Base-by-base conservation (phyloP, 30 jellyfish, hydroid and myxozoan genomes). In the Aurelia aurita region DNA sequence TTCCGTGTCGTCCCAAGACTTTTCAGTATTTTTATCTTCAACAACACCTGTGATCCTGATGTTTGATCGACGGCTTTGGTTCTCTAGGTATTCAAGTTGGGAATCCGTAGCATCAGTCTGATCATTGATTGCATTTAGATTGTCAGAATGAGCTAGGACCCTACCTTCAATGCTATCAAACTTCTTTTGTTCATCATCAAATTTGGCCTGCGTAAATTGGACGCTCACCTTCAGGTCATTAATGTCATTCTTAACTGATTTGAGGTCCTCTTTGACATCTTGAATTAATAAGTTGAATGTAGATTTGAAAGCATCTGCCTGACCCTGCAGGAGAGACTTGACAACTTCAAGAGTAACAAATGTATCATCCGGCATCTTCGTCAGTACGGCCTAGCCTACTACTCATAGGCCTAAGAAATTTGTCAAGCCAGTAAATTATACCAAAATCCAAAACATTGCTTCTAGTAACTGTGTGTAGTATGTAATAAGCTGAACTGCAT, bases 1-100 rank as follows among this genome's bases (percentile, higher is more conserved):
- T 29, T 73, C 72, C 21, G 85, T 73, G 58, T 73, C 72, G 31
- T 73, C 72, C 85, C 85, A 49, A 21, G 85, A 73, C 64, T 69
- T 69, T 49, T 49, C 85, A 23, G 49, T 51, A 46, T 25, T 29
- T 53, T 73, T 55, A 11, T 49, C 85, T 18, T 12, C 59, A 6
- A 49, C 55, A 14, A 44, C 85, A 0, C 34, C 20, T 31, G 32
- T 13, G 16, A 67, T 73, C 31, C 72, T 49, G 85, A 73, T 49
- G 54, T 49, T 73, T 10, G 72, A 44, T 20, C 74, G 68, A 9
- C 85, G 22, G 19, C 68, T 44, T 22, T 73, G 85, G 69, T 73
- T 73, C 58, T 73, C 85, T 23, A 49, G 61, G 58, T 49, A 73
- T 29, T 45, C 85, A 25, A 73, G 58, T 25, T 49, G 85, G 0